Evolutionary conservation across 2,888 invertebrate species (phyloP), one percentile per base, ranked within the genome.

Genomic region (Drosophila mulleri): DNA sequence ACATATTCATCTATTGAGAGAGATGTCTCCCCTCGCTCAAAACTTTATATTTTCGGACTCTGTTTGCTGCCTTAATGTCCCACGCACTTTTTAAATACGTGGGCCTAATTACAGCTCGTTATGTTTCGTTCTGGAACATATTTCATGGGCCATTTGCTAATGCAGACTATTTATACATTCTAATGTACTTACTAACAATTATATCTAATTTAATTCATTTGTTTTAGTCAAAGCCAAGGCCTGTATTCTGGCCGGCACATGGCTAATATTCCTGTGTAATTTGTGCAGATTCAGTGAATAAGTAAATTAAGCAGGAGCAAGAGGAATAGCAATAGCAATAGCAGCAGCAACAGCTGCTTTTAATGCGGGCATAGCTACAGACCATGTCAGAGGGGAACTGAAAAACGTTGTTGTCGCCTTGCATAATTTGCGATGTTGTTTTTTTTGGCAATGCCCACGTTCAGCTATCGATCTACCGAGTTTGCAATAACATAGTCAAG

Each of bases 181-280:
- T 57, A 52, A 63, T 78, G 23, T 56, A 64, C 37, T 54, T 9
- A 14, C 41, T 23, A 44, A 23, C 57, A 61, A 75, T 56, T 59
- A 59, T 23, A 18, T 32, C 11, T 67, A 73, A 75, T 58, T 74
- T 26, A 61, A 61, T 75, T 62, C 50, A 35, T 60, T 42, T 52
- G 32, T 32, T 18, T n/a, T 14, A 12, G 18, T 23, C 12, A 8
- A 26, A 14, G 18, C 29, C 42, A 18, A 8, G 52, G 52, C n/a
- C n/a, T 54, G 29, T 37, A 20, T 14, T n/a, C 45, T 37, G 23
- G 29, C 48, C 12, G 29, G 20, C 42, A 35, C 48, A 44, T 54
- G 23, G 61, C 59, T 53, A 14, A 52, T 50, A 62, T 63, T 47
- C 29, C 23, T 50, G 39, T 6, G 42, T 53, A 63, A 68, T 78